Base-by-base conservation (phyloP, 2,888 invertebrate genomes). In the Leptinotarsa tumamoca region DNA sequence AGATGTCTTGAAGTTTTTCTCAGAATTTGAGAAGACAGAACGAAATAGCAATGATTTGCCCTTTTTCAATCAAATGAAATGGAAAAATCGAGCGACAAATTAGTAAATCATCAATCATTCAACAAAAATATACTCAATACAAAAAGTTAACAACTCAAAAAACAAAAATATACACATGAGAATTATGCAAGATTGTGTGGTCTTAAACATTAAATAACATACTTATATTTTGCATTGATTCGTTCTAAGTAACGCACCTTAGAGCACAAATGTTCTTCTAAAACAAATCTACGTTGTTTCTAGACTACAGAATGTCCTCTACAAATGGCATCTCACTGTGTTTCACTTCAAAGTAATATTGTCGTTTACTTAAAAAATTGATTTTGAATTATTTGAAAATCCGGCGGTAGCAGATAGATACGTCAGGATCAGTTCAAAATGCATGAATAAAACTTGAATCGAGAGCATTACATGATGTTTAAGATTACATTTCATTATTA, bases 161-260 rank as follows among this genome's bases (percentile, higher is more conserved):
- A 74, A 74, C 70, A 75, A 75, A 63, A 77, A 78, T 74, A 68
- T 63, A 72, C 67, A 56, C 66, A 61, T 71, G 74, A 68, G 74
- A 67, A 61, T 76, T 74, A 73, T 71, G 73, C 69, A 54, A 52
- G 66, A 56, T 27, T 17, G 71, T 74, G 77, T 76, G 80, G 74
- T 77, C 84, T 84, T 85, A 85, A 78, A 85, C 79, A 85, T 84
- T 84, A 85, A 84, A 84, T 84, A 85, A 85, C 85, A 84, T 83
- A 82, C 78, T 76, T 79, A 78, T 76, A 78, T 80, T 79, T 77
- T 78, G 73, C 77, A 74, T 80, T 72, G 71, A 76, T 73, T 73
- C 74, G 58, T 69, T 76, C 76, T 78, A 78, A 77, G 72, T 68
- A 72, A 68, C 74, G 72, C 77, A 76, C 74, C 77, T 74, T 73